Conservation (phyloP, 2,797 vertebrate genomes). For the Hylomyscus alleni region DNA sequence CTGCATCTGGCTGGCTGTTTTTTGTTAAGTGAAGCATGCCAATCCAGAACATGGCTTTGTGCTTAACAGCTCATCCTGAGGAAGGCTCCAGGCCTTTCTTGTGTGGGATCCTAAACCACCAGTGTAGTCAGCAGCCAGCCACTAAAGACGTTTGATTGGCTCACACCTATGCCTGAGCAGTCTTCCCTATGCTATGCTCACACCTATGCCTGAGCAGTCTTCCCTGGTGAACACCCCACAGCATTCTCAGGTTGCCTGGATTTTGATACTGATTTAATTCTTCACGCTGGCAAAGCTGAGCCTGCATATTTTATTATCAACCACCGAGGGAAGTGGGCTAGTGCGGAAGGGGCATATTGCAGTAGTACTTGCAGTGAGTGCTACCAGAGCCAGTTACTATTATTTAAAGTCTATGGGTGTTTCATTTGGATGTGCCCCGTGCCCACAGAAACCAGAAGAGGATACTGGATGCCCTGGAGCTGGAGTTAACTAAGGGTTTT, state of each 20-base stretch:
- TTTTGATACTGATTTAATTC: not conserved
- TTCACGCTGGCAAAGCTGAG: constrained; percentile 25
- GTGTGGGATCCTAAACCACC: not conserved
- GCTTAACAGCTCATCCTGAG: not conserved
- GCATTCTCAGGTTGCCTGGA: not conserved
- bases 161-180: not conserved
- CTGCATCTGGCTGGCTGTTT: not conserved
- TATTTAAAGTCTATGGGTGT: not conserved
- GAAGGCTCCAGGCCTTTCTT: not conserved
- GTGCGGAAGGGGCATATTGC: not conserved
- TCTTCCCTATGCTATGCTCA: not conserved
- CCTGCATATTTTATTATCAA: not conserved
- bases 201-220: not conserved
- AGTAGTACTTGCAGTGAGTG: not conserved
- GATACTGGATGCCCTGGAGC: not conserved
- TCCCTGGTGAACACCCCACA: not conserved
- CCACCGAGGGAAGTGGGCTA: not conserved
- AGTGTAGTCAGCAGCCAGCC: too few relatives aligned
- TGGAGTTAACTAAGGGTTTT: not conserved
- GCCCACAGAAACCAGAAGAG: not conserved
- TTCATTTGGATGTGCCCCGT: not conserved
- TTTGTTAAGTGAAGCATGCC: not conserved
- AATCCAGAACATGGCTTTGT: not conserved
- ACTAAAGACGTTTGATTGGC: not conserved
- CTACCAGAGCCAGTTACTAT: not conserved